These are phyloP conservation scores for Mantis religiosa DNA, from an alignment of 2,888 invertebrate species.

Conservation along the genomic window DNA sequence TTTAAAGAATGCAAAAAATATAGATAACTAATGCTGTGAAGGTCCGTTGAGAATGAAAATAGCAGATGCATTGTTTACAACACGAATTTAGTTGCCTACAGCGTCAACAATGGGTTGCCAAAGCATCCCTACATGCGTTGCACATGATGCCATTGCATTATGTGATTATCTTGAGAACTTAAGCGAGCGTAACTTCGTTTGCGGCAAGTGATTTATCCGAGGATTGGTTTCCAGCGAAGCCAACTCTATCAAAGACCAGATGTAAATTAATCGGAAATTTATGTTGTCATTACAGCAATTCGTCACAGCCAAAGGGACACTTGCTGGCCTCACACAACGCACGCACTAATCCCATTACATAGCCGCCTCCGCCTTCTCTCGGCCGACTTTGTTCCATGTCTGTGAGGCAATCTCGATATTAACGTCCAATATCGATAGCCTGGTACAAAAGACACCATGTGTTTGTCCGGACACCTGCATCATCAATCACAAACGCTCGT, in stretches of 20 bases:
- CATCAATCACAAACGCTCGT: not conserved
- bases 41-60: too few species aligned
- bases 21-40: too few species aligned
- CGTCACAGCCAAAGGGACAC: not conserved
- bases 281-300: not conserved
- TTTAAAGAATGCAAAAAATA: too few species aligned
- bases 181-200: not conserved
- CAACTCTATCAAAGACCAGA: not conserved
- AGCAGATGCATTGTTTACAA: not conserved
- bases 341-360: not conserved
- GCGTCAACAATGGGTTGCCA: not conserved
- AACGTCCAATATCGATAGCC: not conserved
- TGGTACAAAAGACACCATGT: not conserved
- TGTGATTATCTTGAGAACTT: not conserved
- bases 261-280: not conserved
- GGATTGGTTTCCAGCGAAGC: not conserved
- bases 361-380: not conserved
- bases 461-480: not conserved
- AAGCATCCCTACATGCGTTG: not conserved
- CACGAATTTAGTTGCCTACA: not conserved
- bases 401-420: not conserved
- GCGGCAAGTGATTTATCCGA: not conserved
- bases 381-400: not conserved
- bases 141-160: not conserved
- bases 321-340: not conserved